Conservation (phyloP, 1,140 invertebrate species). For the Diachasmimorpha longicaudata region DNA sequence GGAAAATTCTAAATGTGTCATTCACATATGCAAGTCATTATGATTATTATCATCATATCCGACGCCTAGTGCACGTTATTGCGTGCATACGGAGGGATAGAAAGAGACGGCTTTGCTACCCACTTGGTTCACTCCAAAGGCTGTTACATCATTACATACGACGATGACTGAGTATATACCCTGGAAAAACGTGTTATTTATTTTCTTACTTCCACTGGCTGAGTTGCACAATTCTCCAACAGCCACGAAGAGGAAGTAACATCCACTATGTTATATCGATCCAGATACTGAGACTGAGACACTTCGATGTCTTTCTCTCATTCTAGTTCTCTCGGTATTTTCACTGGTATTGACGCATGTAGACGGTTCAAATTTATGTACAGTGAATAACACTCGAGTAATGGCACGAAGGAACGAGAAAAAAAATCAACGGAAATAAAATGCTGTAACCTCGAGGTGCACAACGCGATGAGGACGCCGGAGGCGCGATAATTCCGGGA, state of each 20-base stretch:
- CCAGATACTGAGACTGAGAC: background rate
- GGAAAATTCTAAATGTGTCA: background rate
- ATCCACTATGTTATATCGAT: background rate
- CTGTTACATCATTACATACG: background rate
- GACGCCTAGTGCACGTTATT: background rate
- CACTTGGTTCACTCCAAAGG: background rate
- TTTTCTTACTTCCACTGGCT: background rate
- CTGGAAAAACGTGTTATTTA: constrained; percentile 1
- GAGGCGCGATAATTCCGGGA: background rate
- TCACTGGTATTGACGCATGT: background rate
- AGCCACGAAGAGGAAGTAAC: background rate
- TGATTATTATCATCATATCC: background rate
- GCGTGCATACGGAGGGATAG: background rate
- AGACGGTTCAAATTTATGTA: background rate
- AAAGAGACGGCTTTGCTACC: background rate
- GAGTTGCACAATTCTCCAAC: background rate
- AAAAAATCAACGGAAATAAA: background rate
- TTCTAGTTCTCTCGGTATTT: background rate
- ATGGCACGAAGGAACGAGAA: background rate
- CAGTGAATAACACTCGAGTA: background rate
- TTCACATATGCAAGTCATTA: background rate
- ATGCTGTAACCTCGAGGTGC: background rate
- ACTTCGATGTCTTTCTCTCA: background rate
- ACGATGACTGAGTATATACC: background rate
- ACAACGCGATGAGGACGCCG: background rate